Conservation (phyloP, 2,797 vertebrate genomes). For the Chloroceryle inda region DNA sequence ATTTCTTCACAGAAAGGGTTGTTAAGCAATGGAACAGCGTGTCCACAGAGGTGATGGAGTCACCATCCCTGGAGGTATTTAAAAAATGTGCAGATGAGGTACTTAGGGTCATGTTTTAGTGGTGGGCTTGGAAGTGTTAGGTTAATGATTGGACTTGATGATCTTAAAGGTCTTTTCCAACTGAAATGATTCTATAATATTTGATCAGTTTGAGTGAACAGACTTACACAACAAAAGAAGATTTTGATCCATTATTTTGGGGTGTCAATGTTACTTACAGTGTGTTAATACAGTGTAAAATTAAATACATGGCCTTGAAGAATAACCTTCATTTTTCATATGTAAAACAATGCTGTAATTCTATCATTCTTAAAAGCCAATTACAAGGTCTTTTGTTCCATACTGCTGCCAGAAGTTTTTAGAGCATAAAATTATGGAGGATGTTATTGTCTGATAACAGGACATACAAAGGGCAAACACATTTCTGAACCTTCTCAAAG, state of each 20-base stretch:
- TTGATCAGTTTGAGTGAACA: background rate
- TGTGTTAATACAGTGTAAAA: background rate
- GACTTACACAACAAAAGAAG: background rate
- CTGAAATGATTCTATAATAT: background rate
- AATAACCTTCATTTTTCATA: conserved; percentile 29
- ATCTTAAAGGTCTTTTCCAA: too few species aligned
- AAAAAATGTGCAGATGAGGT: too few species aligned
- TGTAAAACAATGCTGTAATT: conserved; percentile 49
- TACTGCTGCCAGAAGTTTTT: conserved; percentile 57
- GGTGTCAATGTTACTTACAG: background rate
- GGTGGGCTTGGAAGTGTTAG: too few species aligned
- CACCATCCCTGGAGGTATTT: too few species aligned
- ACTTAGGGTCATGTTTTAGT: too few species aligned
- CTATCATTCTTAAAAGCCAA: conserved; percentile 62
- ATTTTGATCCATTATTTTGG: background rate
- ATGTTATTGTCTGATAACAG: conserved; percentile 48
- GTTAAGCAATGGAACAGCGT: too few species aligned
- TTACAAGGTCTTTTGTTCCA: conserved; percentile 60
- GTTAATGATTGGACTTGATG: too few species aligned
- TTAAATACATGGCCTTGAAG: conserved; percentile 26
- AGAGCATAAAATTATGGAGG: conserved; percentile 53
- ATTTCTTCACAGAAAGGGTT: too few species aligned
- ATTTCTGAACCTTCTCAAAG: conserved; percentile 17
- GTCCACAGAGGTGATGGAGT: too few species aligned
- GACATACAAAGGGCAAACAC: conserved; percentile 46